Conservation (phyloP, 2,888 invertebrate genomes). For the Argynnis bischoffii region DNA sequence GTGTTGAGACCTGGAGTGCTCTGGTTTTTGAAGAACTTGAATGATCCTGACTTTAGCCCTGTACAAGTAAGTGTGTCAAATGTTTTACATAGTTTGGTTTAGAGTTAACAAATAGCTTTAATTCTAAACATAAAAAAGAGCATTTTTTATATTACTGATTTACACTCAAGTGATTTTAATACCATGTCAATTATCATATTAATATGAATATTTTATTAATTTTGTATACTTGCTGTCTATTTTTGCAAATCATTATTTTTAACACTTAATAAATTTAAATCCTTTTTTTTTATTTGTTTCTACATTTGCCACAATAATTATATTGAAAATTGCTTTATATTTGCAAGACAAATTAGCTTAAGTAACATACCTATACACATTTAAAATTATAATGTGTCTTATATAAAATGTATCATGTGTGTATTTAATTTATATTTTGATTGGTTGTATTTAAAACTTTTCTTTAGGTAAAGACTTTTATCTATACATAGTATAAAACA, state of each 20-base stretch:
- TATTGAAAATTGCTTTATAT: background rate
- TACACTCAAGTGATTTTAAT: too few relatives aligned
- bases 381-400: constrained; percentile 6
- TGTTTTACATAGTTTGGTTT: background rate
- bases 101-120: background rate
- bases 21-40: constrained; percentile 98
- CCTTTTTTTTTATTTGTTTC: background rate
- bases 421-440: too few relatives aligned
- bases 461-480: too few relatives aligned
- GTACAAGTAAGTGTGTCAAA: constrained; percentile 86
- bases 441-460: too few relatives aligned
- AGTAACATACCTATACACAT: constrained; percentile 4
- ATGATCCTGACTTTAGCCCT: constrained; percentile 99
- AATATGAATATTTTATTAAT: too few relatives aligned
- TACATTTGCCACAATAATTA: background rate
- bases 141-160: too few relatives aligned
- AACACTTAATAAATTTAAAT: background rate
- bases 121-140: too few relatives aligned
- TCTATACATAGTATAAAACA: too few relatives aligned
- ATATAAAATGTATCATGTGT: too few relatives aligned
- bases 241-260: too few relatives aligned
- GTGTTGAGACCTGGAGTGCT: constrained; percentile 97
- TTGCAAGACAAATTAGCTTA: constrained; percentile 6
- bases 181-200: too few relatives aligned
- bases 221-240: too few relatives aligned